A percentile compares a stretch with the other conserved stretches of the same genome.
phyloP scores from a whole-genome alignment of 2,113 vertebrate genomes.

The Gasterosteus aculeatus region DNA sequence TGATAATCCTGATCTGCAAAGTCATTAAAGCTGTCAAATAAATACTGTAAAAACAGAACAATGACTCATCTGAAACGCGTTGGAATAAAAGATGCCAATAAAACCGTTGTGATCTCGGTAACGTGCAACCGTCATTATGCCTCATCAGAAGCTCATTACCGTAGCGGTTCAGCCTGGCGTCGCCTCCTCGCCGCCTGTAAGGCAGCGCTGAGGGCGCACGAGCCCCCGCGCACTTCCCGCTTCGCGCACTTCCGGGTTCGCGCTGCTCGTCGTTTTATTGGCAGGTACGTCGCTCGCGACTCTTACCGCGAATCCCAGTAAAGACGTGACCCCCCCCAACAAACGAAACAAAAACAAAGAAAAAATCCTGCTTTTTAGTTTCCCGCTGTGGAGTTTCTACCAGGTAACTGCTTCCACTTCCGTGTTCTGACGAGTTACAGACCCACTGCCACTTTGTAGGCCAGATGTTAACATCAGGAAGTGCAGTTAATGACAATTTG shows the following conservation, averaged over 20 bases:
- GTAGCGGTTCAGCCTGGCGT: not conserved
- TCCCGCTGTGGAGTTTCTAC: not conserved
- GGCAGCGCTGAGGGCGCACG: conserved; percentile 8
- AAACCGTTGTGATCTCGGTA: not conserved
- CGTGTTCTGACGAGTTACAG: not conserved
- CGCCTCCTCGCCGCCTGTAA: conserved; percentile 17
- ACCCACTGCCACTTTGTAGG: not conserved
- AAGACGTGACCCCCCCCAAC: not conserved
- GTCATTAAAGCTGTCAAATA: not conserved
- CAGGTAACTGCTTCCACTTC: conserved; percentile 23
- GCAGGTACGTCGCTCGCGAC: not conserved
- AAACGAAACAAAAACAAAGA: not conserved
- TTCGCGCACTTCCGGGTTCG: conserved; percentile 29
- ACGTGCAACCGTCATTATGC: not conserved
- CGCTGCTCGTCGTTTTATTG: not conserved
- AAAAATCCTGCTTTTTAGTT: not conserved
- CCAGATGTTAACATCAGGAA: not conserved
- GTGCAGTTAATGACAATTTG: not conserved
- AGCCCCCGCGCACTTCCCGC: not conserved
- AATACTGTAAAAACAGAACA: not conserved
- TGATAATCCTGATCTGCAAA: not conserved
- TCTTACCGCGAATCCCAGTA: not conserved
- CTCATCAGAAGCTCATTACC: not conserved
- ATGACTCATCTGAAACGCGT: not conserved
- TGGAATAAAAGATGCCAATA: not conserved